These are phyloP conservation scores for Brachionus koreanus DNA, from an alignment of 1,140 invertebrate genomes.

Conservation along the genomic window DNA sequence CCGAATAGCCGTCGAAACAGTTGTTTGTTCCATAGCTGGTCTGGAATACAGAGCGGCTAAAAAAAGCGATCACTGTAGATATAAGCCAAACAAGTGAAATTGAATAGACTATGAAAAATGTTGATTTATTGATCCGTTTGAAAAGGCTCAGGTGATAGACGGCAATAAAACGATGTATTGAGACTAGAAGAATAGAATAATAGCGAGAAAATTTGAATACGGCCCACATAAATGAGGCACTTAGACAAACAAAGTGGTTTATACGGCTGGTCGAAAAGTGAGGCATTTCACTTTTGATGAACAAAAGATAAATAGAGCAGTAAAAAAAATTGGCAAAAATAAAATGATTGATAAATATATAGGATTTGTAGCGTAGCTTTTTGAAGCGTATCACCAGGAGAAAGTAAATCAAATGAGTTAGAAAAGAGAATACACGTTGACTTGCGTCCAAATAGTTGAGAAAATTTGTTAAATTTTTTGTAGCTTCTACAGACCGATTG, in stretches of 20 bases:
- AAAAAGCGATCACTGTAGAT: background rate
- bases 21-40: background rate
- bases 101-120: background rate
- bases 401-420: slow-evolving; percentile 22
- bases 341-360: slow-evolving; percentile 35
- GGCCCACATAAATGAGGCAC: background rate
- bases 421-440: background rate
- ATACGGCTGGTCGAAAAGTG: background rate
- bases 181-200: background rate
- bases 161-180: slow-evolving; percentile 14
- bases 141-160: slow-evolving; percentile 13
- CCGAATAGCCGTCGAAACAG: slow-evolving; percentile 20
- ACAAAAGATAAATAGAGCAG: background rate
- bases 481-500: background rate
- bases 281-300: slow-evolving; percentile 11
- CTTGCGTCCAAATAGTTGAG: background rate
- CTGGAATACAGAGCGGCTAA: background rate
- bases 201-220: slow-evolving; percentile 18
- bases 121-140: slow-evolving; percentile 7
- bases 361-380: slow-evolving; percentile 19
- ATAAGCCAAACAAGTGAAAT: background rate
- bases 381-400: background rate
- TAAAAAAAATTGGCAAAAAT: slow-evolving; percentile 24
- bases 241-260: background rate
- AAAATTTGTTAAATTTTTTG: slow-evolving; percentile 4